Evolutionary conservation across 2,888 invertebrate species (phyloP).

Genomic region (Drosophila phalerata): DNA sequence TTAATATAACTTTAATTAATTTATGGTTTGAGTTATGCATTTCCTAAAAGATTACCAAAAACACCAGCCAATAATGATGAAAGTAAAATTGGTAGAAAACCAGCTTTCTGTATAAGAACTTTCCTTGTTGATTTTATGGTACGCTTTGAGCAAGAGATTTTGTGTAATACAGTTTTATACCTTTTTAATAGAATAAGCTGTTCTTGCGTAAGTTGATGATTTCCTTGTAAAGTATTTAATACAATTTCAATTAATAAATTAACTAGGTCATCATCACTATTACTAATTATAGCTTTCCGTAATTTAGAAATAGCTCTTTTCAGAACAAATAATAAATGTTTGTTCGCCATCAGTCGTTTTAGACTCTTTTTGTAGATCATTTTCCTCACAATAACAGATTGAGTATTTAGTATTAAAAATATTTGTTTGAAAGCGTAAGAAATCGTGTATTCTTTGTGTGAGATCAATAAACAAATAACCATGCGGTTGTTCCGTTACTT

Average conservation of each 20-base stretch:
- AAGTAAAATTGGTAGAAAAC: neutral
- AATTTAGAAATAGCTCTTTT: neutral
- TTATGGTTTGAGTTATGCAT: neutral
- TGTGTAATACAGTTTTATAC: neutral
- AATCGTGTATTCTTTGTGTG: neutral
- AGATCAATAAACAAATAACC: neutral
- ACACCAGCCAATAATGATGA: neutral
- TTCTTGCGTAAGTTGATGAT: neutral
- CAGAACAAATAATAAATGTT: neutral
- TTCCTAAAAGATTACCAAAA: neutral
- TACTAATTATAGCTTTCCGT: neutral
- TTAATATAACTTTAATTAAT: neutral
- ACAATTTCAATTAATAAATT: neutral
- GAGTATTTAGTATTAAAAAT: neutral
- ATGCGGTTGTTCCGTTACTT: neutral
- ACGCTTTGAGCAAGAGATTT: neutral
- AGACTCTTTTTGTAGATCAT: neutral
- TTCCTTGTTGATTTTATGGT: neutral
- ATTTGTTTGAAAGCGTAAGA: neutral
- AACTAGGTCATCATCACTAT: neutral
- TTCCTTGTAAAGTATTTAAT: conserved; percentile 1
- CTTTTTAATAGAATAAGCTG: neutral
- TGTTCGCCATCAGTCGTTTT: neutral
- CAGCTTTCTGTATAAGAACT: neutral
- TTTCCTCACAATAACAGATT: too few relatives aligned